These are phyloP conservation scores for Spheniscus mendiculus DNA, from an alignment of 2,113 vertebrate genomes.

Conservation along the genomic window DNA sequence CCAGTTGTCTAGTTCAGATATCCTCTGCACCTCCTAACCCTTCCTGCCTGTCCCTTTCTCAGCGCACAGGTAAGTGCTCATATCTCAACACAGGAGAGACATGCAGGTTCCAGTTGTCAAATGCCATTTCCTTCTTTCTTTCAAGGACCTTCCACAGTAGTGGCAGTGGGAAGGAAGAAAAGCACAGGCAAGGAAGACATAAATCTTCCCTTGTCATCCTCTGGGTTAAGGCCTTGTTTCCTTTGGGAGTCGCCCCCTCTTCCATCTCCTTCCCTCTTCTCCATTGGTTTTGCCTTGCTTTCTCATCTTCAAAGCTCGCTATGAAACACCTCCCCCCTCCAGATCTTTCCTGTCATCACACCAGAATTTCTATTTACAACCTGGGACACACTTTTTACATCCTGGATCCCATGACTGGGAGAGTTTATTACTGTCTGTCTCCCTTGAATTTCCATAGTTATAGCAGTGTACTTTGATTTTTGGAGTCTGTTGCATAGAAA, in stretches of 20 bases:
- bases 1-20: neutral
- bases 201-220: constrained; percentile 6
- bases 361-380: neutral
- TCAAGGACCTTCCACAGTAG: neutral
- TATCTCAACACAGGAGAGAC: neutral
- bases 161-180: neutral
- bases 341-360: neutral
- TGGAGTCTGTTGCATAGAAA: neutral
- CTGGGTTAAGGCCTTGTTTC: neutral
- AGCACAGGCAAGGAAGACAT: constrained; percentile 5
- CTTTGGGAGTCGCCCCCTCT: neutral
- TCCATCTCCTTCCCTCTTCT: neutral
- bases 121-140: neutral
- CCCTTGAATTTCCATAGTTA: neutral
- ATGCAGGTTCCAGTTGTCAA: neutral
- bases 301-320: neutral
- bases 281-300: neutral
- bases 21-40: neutral
- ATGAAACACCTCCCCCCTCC: neutral
- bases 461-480: neutral
- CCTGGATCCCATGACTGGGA: accelerated
- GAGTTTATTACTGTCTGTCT: neutral
- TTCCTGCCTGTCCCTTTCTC: neutral
- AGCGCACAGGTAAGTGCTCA: neutral
- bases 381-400: neutral